Conservation (phyloP, 2,888 invertebrate species). For the Frankliniella fusca region DNA sequence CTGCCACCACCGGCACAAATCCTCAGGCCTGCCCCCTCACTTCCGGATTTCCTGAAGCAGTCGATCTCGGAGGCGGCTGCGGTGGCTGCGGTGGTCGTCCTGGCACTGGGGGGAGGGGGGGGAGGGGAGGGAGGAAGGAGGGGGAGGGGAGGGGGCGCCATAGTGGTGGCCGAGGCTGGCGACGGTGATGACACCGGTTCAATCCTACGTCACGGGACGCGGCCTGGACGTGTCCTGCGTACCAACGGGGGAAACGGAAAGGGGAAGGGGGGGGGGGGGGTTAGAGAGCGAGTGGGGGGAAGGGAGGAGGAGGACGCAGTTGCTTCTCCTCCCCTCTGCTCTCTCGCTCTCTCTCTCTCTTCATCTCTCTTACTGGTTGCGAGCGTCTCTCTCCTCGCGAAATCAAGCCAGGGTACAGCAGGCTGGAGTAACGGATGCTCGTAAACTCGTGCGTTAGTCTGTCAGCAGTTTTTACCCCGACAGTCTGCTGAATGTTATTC, state of each 20-base stretch:
- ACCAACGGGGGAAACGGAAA: too few relatives aligned
- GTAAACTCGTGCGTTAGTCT: too few relatives aligned
- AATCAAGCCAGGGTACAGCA: too few relatives aligned
- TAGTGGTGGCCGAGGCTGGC: neutral
- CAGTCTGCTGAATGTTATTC: too few relatives aligned
- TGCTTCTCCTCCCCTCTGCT: neutral
- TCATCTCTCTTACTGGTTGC: neutral
- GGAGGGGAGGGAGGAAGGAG: neutral
- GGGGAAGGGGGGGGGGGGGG: too few relatives aligned
- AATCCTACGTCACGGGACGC: neutral
- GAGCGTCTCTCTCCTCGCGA: neutral
- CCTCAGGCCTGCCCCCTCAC: neutral
- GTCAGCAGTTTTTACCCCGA: too few relatives aligned
- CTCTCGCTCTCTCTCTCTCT: neutral
- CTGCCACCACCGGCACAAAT: neutral
- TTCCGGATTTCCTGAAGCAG: too few relatives aligned
- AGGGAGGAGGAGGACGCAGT: too few relatives aligned
- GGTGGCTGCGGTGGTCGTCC: neutral
- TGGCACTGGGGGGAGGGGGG: neutral
- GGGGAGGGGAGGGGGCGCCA: too few relatives aligned
- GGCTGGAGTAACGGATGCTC: too few relatives aligned
- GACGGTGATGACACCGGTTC: neutral
- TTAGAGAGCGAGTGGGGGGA: too few relatives aligned
- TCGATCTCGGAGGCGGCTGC: too few relatives aligned
- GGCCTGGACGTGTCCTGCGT: neutral